Base-by-base conservation (phyloP, 2,113 vertebrate species). In the Gymnocephalus cernua region DNA sequence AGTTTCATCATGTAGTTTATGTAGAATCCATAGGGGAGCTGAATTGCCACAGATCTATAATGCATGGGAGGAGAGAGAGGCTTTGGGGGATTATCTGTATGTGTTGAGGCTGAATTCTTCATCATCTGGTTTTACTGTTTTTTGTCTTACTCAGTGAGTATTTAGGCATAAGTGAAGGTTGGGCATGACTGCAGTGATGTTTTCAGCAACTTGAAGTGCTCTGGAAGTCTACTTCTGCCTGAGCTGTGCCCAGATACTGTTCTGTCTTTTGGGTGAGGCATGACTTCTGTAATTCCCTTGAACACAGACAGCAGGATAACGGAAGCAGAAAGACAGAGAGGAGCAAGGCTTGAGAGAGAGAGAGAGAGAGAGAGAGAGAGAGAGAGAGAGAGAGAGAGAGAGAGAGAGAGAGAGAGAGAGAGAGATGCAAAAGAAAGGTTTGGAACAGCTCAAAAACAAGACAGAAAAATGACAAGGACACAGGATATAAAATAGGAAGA, bases 31-130 rank as follows among this genome's bases (percentile, higher is more conserved):
- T 79, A 85, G 89, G 85, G 77, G 80, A 89, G 87, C 87, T 13
- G 73, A 84, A 78, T 82, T 88, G 50, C 82, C 84, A 80, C 80
- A 86, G 79, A 93, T 94, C 77, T 81, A 89, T 88, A 88, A 93
- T 91, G 85, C 82, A 91, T 88, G 77, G 66, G 61, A 66, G 67
- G 74, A 82, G 86, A 86, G 69, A 75, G 2, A 47, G 80, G 87
- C 84, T 91, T 85, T 84, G 62, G 88, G 73, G 85, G 85, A 88
- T 88, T 87, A 79, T 89, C 83, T 77, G 47, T 66, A 83, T 88
- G 83, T 80, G 83, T 80, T 74, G 35, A 83, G 85, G 73, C 81
- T 90, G 88, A 90, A 90, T 90, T 91, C 86, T 91, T 90, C 78
- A 92, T 91, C 76, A 86, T 86, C 79, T 82, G 47, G 21, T 59